Percentiles rank a stretch among this genome's conserved stretches.
phyloP scores from a whole-genome alignment of 2,888 invertebrate species.

The Chorisops tibialis region DNA sequence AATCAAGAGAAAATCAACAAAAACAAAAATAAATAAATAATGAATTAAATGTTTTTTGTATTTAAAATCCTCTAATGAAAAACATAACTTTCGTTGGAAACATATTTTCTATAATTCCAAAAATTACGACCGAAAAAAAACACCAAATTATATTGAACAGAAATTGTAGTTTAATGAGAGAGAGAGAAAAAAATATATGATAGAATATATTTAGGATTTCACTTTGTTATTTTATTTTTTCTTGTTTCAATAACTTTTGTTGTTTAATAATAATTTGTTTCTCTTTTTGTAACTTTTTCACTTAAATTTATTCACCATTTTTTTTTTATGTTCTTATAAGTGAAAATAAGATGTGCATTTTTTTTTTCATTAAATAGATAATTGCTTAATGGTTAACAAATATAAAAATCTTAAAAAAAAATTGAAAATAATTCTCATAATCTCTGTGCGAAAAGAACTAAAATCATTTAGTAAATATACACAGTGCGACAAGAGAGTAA shows the following conservation, averaged over 20 bases:
- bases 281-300: too few species aligned
- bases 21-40: constrained; percentile 10
- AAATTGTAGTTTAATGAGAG: constrained; percentile 3
- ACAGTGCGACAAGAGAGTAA: too few species aligned
- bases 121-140: not conserved
- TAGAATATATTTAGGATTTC: constrained; percentile 19
- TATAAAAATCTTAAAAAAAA: too few species aligned
- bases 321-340: too few species aligned
- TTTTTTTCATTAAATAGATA: too few species aligned
- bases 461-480: too few species aligned
- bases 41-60: constrained; percentile 21
- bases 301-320: too few species aligned
- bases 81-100: not conserved
- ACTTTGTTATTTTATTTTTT: constrained; percentile 7
- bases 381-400: too few species aligned
- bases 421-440: too few species aligned
- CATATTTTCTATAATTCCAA: constrained; percentile 9
- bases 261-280: too few species aligned
- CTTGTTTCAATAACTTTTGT: not conserved
- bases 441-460: too few species aligned
- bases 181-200: constrained; percentile 8
- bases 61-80: constrained; percentile 10
- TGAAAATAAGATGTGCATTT: too few species aligned
- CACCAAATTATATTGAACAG: constrained; percentile 8
- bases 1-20: not conserved